phyloP scores from a whole-genome alignment of 2,888 invertebrate genomes.

The Mycalesis mineus region DNA sequence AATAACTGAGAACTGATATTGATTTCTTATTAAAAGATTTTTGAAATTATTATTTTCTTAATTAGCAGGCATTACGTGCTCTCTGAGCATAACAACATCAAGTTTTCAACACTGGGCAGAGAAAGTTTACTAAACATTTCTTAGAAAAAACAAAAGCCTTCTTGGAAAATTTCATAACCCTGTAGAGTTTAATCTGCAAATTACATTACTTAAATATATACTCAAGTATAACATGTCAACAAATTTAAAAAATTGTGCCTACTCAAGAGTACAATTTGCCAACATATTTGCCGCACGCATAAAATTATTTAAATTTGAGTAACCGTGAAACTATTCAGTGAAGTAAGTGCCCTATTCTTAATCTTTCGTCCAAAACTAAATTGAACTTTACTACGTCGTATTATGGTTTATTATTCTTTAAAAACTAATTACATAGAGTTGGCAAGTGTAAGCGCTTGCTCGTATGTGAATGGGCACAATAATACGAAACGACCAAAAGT shows the following conservation, averaged over 20 bases:
- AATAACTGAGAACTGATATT: no score
- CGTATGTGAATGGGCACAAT: constrained; percentile 10
- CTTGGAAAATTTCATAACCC: no score
- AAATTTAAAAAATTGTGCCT: neutral
- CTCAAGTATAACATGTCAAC: no score
- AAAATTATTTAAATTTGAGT: constrained; percentile 22
- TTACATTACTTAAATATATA: no score
- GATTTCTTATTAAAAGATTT: no score
- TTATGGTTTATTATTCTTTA: constrained; percentile 3
- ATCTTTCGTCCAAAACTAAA: constrained; percentile 1
- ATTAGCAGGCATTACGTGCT: no score
- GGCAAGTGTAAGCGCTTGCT: constrained; percentile 8
- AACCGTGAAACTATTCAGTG: constrained; percentile 19
- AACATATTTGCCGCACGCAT: constrained; percentile 10
- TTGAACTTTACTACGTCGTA: neutral
- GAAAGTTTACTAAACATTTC: no score
- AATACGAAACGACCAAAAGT: constrained; percentile 10
- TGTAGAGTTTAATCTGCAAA: no score
- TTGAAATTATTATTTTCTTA: no score
- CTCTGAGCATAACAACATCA: no score
- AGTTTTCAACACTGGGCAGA: no score
- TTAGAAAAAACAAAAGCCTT: no score
- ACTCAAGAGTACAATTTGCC: constrained; percentile 6
- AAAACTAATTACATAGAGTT: constrained; percentile 11
- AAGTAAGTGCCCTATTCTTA: constrained; percentile 12